A percentile compares a stretch with the other conserved stretches of the same genome.
Evolutionary conservation across 1,140 invertebrate genomes (phyloP).

Genomic region (Drosophila nigrodunni): DNA sequence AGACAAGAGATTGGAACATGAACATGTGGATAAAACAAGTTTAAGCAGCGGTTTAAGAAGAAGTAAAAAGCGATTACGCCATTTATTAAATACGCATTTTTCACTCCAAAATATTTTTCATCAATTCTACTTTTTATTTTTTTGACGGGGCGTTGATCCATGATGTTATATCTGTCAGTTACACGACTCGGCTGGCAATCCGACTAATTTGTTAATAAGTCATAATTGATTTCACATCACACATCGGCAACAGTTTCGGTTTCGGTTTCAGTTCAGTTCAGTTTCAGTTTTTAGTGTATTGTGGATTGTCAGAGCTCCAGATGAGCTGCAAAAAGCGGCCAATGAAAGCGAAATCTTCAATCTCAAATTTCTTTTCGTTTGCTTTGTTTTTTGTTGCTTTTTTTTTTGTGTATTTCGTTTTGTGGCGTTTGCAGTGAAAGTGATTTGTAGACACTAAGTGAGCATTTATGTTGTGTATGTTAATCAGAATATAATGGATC

Average conservation of each 20-base stretch:
- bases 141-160: slow-evolving; percentile 54
- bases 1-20: slow-evolving; percentile 47
- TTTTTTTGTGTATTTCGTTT: slow-evolving; percentile 35
- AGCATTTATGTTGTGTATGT: slow-evolving; percentile 65
- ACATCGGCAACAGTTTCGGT: slow-evolving; percentile 24
- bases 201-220: slow-evolving; percentile 79
- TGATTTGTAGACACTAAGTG: slow-evolving; percentile 66
- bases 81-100: slow-evolving; percentile 42
- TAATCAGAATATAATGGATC: slow-evolving; percentile 76
- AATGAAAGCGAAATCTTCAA: slow-evolving; percentile 76
- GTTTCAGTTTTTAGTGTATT: slow-evolving; percentile 8
- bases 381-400: slow-evolving; percentile 42
- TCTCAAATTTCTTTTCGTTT: slow-evolving; percentile 68
- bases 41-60: slow-evolving; percentile 19
- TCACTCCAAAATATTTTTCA: slow-evolving; percentile 16
- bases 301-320: slow-evolving; percentile 27
- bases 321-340: slow-evolving; percentile 43
- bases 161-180: slow-evolving; percentile 71
- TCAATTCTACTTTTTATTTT: neutral
- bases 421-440: slow-evolving; percentile 67
- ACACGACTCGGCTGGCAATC: slow-evolving; percentile 54
- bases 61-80: slow-evolving; percentile 51
- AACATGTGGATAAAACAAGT: slow-evolving; percentile 28
- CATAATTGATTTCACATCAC: slow-evolving; percentile 81
- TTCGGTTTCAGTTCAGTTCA: slow-evolving; percentile 11